Evolutionary conservation across 2,888 invertebrate genomes (phyloP), one percentile per base, ranked within the genome.

Genomic region (Drosophila birchii): DNA sequence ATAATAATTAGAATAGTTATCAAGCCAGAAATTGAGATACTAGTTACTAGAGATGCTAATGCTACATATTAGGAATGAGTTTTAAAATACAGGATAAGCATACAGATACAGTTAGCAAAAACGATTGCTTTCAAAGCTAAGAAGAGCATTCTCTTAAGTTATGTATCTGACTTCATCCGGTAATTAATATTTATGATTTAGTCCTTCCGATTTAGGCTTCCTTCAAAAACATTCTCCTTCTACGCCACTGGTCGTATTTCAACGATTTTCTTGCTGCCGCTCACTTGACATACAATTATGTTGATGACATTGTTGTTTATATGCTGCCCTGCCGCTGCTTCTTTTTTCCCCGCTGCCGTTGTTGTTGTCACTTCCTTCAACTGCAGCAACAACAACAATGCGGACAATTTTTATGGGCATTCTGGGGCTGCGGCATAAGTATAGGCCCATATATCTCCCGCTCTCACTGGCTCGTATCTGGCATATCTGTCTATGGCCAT

Each of bases 241-340:
- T 23, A 29, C 44, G 63, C 66, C 66, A 44, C 36, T 76, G 69
- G 55, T 57, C 34, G 38, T 69, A 23, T 57, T 73, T 62, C 71
- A 63, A 54, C 69, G 73, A 76, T 75, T 76, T 81, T 78, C 82
- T 78, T 69, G 66, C 78, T 75, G 66, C 49, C 78, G 68, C 80
- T 86, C 86, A 88, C 86, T 89, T 89, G 89, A 88, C 89, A 89
- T 89, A 86, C 88, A 82, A 87, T 87, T 87, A 89, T 88, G 88
- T 81, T 86, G 89, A 89, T 87, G 87, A 87, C 89, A 88, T 88
- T 86, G 89, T 89, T 88, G 89, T 86, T 86, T 88, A 88, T 86
- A 67, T 67, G 79, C 66, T 58, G 74, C 67, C 60, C 66, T 58
- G 74, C 67, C 60, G 45, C 53, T 34, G 55, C 73, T 39, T 39